These are phyloP conservation scores for Jaculus jaculus DNA, from an alignment of 2,113 vertebrate genomes.

Conservation along the genomic window DNA sequence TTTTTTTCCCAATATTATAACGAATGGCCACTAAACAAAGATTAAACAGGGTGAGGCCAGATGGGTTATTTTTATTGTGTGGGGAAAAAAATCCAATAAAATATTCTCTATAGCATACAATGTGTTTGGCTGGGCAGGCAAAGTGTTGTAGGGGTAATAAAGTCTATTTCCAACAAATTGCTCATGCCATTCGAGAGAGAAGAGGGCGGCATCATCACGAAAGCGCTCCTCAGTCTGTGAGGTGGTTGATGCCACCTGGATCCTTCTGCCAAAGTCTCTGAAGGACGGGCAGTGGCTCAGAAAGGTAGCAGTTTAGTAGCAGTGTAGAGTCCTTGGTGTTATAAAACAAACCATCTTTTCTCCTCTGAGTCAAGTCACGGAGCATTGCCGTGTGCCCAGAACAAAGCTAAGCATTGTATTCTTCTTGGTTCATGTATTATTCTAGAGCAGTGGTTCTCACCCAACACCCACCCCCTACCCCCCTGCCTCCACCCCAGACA, in stretches of 20 bases:
- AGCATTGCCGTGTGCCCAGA: neutral
- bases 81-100: constrained; percentile 56
- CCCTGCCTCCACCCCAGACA: neutral
- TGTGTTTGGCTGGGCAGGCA: constrained; percentile 46
- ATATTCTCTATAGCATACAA: constrained; percentile 28
- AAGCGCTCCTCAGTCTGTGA: neutral
- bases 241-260: neutral
- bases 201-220: neutral
- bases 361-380: neutral
- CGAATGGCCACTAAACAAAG: constrained; percentile 56
- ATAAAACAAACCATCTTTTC: neutral
- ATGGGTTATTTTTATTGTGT: constrained; percentile 73
- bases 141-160: constrained; percentile 44
- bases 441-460: neutral
- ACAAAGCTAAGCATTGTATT: neutral
- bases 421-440: neutral
- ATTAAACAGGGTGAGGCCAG: constrained; percentile 54
- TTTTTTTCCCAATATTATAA: constrained; percentile 9
- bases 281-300: neutral
- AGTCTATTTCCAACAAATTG: constrained; percentile 44
- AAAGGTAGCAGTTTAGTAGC: constrained; percentile 11
- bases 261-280: constrained; percentile 1
- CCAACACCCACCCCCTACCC: no score
- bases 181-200: constrained; percentile 41
- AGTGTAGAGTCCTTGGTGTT: neutral